Percentiles rank a stretch among this genome's conserved stretches.
Conservation (phyloP, 2,888 invertebrate genomes). For the Drosophila falleni region DNA sequence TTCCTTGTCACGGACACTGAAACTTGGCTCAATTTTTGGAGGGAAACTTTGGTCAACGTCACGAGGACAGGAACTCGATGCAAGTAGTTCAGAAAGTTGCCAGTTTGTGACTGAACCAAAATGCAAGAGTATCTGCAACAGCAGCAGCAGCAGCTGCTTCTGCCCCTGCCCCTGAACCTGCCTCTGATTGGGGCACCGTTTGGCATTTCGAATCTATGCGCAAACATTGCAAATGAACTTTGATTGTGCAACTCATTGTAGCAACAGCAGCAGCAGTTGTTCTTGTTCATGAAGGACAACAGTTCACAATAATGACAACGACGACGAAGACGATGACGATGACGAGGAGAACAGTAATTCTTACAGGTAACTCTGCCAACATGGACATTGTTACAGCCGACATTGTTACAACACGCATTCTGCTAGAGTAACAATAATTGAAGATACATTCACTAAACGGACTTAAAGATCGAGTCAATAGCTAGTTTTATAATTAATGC, state of each 20-base stretch:
- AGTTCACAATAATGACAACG: slow-evolving; percentile 31
- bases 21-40: slow-evolving; percentile 44
- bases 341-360: background rate
- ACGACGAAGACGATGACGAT: background rate
- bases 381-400: slow-evolving; percentile 7
- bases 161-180: slow-evolving; percentile 32
- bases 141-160: background rate
- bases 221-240: slow-evolving; percentile 72
- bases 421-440: background rate
- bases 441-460: background rate
- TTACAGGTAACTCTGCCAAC: slow-evolving; percentile 6
- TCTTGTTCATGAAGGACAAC: slow-evolving; percentile 14
- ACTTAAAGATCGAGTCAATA: background rate
- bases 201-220: slow-evolving; percentile 63
- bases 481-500: background rate
- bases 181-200: slow-evolving; percentile 53
- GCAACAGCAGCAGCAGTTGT: slow-evolving; percentile 16
- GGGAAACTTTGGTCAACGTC: slow-evolving; percentile 42
- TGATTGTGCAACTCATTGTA: slow-evolving; percentile 60
- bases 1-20: background rate
- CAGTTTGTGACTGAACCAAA: no score
- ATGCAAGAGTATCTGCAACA: no score
- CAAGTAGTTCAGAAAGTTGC: slow-evolving; percentile 35
- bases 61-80: slow-evolving; percentile 7
- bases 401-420: slow-evolving; percentile 1